Evolutionary conservation across 2,888 invertebrate species (phyloP).

Genomic region (Drosophila lacicola): DNA sequence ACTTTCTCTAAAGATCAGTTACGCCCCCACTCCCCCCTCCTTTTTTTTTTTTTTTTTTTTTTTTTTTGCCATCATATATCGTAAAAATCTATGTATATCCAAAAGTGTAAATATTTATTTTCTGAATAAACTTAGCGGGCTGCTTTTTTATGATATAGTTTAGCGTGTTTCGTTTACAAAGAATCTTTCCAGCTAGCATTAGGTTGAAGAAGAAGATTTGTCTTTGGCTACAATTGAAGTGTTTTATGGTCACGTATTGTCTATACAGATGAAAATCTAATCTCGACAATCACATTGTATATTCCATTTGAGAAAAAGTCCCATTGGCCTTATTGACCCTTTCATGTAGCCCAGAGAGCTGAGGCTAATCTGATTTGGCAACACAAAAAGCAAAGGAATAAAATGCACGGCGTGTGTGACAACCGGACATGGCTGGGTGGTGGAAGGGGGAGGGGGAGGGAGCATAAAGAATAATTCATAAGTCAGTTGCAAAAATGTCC

Average conservation of each 20-base stretch:
- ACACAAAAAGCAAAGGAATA: constrained; percentile 57
- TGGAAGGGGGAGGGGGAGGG: background rate
- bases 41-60: no score
- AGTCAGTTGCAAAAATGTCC: constrained; percentile 77
- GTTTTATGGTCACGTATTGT: constrained; percentile 65
- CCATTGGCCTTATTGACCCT: constrained; percentile 67
- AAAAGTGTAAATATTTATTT: no score
- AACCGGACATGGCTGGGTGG: constrained; percentile 6
- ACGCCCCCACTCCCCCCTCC: no score
- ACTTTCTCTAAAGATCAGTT: no score
- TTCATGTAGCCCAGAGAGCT: constrained; percentile 46
- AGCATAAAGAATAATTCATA: constrained; percentile 80
- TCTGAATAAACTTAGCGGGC: no score
- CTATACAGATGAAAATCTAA: constrained; percentile 34
- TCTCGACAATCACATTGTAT: constrained; percentile 59
- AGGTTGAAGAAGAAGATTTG: constrained; percentile 5
- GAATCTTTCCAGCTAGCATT: background rate
- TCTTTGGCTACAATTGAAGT: constrained; percentile 12
- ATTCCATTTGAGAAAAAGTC: constrained; percentile 65
- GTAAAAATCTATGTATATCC: no score
- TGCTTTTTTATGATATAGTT: no score
- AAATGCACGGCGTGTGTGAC: constrained; percentile 29
- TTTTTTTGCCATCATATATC: no score
- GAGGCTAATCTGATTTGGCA: constrained; percentile 69
- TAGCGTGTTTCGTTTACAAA: no score